Evolutionary conservation across 2,888 invertebrate genomes (phyloP).

Genomic region (Stictocephala bisonia): DNA sequence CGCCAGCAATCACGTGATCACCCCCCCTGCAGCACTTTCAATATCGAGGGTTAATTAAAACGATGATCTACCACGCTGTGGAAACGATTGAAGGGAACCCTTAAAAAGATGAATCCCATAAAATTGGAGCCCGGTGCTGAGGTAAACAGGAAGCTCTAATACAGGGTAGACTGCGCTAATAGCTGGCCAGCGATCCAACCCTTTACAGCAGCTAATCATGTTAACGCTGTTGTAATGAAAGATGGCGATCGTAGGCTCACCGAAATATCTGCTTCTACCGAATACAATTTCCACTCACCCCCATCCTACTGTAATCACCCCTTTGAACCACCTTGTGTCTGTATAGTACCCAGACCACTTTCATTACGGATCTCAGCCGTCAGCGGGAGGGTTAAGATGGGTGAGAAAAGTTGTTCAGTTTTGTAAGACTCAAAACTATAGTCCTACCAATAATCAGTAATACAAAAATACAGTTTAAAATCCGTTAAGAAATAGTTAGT

Average conservation of each 20-base stretch:
- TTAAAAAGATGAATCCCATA: conserved; percentile 23
- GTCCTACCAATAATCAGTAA: too few species aligned
- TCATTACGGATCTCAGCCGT: conserved; percentile 29
- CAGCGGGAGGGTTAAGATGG: too few species aligned
- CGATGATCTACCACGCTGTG: neutral
- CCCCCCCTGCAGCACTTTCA: neutral
- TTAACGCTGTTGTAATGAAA: conserved; percentile 35
- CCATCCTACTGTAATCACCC: conserved; percentile 31
- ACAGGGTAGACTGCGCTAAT: conserved; percentile 30
- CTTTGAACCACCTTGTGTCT: conserved; percentile 29
- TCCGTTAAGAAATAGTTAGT: too few species aligned
- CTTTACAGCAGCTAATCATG: conserved; percentile 29
- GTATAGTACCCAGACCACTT: conserved; percentile 28
- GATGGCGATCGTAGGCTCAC: conserved; percentile 40
- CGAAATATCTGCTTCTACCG: conserved; percentile 29
- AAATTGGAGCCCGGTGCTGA: conserved; percentile 40
- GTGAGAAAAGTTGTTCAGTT: too few species aligned
- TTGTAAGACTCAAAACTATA: too few species aligned
- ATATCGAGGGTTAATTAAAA: conserved; percentile 21
- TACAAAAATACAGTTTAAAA: too few species aligned
- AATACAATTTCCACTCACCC: conserved; percentile 41
- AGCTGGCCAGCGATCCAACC: conserved; percentile 32
- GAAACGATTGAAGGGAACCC: conserved; percentile 18
- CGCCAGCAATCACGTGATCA: neutral
- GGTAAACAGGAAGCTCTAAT: conserved; percentile 41